A percentile compares a stretch with the other conserved stretches of the same genome.
Conservation (phyloP, 2,888 invertebrate species). For the Drosophila gaucha region DNA sequence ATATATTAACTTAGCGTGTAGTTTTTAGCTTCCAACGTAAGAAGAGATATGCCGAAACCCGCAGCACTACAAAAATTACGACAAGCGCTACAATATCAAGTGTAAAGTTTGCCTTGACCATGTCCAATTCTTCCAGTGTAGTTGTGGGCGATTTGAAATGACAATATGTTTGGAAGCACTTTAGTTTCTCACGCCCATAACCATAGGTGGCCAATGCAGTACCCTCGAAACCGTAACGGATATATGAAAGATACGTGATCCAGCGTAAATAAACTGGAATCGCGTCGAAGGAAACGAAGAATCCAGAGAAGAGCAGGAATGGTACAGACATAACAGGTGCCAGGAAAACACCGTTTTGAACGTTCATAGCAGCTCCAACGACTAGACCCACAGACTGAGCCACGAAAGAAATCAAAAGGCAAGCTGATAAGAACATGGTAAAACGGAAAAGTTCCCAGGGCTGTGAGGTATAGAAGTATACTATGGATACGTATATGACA, state of each 20-base stretch:
- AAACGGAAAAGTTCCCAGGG: constrained; percentile 93
- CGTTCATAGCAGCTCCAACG: constrained; percentile 97
- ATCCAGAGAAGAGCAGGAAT: constrained; percentile 97
- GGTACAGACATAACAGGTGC: constrained; percentile 99
- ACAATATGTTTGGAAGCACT: constrained; percentile 93
- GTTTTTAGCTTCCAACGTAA: constrained; percentile 94
- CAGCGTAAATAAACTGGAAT: constrained; percentile 97
- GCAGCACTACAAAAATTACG: constrained; percentile 91
- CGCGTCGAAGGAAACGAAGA: constrained; percentile 98
- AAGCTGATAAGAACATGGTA: constrained; percentile 94
- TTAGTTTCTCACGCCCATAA: constrained; percentile 91
- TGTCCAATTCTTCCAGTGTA: constrained; percentile 94
- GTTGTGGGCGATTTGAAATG: constrained; percentile 93
- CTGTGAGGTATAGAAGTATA: constrained; percentile 97
- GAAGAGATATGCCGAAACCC: constrained; percentile 93
- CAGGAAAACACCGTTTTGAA: constrained; percentile 97
- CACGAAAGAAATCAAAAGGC: constrained; percentile 95
- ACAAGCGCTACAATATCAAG: constrained; percentile 92
- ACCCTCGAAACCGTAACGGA: constrained; percentile 98
- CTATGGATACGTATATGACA: constrained; percentile 94
- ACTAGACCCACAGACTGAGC: constrained; percentile 98
- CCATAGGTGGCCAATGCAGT: constrained; percentile 96
- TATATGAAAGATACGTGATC: constrained; percentile 98
- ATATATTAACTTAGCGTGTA: constrained; percentile 87
- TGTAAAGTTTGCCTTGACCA: constrained; percentile 91